Conservation (phyloP, 2,888 invertebrate species). For the Branchinecta sandiegonensis region DNA sequence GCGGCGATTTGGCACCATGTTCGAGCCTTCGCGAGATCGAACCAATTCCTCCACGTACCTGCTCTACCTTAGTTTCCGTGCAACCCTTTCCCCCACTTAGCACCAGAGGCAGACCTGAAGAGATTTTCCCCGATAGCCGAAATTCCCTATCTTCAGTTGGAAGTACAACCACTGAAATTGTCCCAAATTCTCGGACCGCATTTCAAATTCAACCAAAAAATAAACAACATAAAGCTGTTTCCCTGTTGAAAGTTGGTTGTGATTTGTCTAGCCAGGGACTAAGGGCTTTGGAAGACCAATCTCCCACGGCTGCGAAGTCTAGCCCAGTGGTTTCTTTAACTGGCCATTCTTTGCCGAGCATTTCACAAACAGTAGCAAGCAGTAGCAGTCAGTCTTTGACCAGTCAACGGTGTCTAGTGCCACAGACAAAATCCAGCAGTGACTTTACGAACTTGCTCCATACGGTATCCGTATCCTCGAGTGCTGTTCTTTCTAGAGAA, state of each 20-base stretch:
- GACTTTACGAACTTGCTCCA: background rate
- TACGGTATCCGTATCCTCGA: background rate
- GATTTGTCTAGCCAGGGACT: background rate
- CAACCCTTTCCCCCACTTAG: background rate
- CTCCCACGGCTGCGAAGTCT: background rate
- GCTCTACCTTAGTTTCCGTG: background rate
- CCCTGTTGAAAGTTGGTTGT: background rate
- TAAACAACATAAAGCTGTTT: background rate
- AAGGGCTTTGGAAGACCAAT: background rate
- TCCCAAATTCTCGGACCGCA: background rate
- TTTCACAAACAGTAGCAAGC: too few species aligned
- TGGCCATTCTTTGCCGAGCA: too few species aligned
- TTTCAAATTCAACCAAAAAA: background rate
- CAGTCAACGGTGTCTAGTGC: too few species aligned
- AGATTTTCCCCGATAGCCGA: too few species aligned
- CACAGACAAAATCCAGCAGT: background rate
- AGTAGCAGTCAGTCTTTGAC: too few species aligned
- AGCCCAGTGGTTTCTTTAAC: background rate
- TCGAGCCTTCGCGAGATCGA: background rate
- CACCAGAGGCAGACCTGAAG: too few species aligned
- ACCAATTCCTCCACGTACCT: background rate
- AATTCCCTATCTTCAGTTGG: too few species aligned
- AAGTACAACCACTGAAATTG: background rate
- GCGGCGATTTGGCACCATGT: constrained; percentile 1
- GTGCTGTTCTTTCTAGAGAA: background rate